Base-by-base conservation (phyloP, 2,113 vertebrate genomes). In the Archocentrus centrarchus region DNA sequence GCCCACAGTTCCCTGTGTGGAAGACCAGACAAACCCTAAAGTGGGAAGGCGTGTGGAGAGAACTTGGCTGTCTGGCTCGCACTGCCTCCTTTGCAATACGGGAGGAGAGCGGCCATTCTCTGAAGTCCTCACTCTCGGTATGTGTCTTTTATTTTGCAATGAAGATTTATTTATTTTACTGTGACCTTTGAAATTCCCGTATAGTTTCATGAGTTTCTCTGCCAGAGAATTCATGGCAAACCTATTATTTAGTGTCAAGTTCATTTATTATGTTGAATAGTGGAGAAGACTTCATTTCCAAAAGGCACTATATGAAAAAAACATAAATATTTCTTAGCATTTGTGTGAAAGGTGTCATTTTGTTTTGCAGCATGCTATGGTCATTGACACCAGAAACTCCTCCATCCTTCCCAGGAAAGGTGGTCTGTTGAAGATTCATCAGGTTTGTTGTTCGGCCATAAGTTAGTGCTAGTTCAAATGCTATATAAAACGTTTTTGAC, bases 31-130 rank as follows among this genome's bases (percentile, higher is more conserved):
- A 99, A 88, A 97, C 97, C 0, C 64, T 99, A 77, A 99, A 98
- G 94, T 99, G 98, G 98, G 98, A 99, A 79, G 97, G 97, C 2
- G 97, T 98, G 79, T 99, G 98, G 98, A 95, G 98, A 47, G 98
- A 99, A 75, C 96, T 99, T 60, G 96, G 97, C 85, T 99, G 98
- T 92, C 95, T 99, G 78, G 96, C 97, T 3, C 96, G 97, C 83
- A 97, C 97, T 0, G 97, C 98, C 0, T 99, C 98, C 0, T 99
- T 99, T 22, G 97, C 97, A 0, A 97, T 99, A 79, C 95, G 98
- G 22, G 96, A 98, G 78, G 98, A 99, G 82, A 99, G 98, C 2
- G 98, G 98, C 47, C 98, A 99, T 89, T 97, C 98, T 0, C 96
- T 99, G 11, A 99, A 99, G 80, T 99, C 98, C 0, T 99, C 98